These are phyloP conservation scores for Herpailurus yagouaroundi DNA, from an alignment of 2,113 vertebrate species.

Conservation along the genomic window DNA sequence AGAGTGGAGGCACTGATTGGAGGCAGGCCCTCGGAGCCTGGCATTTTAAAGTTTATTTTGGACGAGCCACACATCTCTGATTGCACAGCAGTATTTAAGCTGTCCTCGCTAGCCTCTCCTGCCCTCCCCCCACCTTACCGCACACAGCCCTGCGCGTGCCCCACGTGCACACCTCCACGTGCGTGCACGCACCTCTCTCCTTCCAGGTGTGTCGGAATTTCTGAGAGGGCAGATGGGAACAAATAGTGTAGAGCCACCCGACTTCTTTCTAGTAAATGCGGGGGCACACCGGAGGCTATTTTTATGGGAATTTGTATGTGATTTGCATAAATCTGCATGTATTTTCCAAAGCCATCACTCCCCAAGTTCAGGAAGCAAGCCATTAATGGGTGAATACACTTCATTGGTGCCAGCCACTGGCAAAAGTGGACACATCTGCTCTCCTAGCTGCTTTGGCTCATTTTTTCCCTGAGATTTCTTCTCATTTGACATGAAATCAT, in stretches of 20 bases:
- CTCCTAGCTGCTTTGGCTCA: not conserved
- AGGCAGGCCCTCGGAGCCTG: not conserved
- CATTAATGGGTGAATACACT: not conserved
- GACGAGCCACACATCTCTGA: not conserved
- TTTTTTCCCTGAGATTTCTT: not conserved
- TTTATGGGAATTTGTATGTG: slow-evolving; percentile 1
- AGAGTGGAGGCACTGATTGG: not conserved
- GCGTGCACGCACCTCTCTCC: too few species aligned
- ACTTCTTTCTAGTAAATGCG: slow-evolving; percentile 52
- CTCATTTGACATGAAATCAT: not conserved
- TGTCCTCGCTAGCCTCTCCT: not conserved
- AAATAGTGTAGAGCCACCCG: not conserved
- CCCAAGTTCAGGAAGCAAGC: not conserved
- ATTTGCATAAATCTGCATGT: slow-evolving; percentile 69
- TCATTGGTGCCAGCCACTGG: not conserved
- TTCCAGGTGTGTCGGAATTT: slow-evolving; percentile 24
- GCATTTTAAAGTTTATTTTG: not conserved
- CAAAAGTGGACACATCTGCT: not conserved
- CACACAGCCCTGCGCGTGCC: not conserved
- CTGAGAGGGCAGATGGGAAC: not conserved
- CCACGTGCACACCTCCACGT: accelerated
- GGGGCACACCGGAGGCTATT: slow-evolving; percentile 7
- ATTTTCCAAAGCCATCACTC: not conserved
- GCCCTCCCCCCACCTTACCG: accelerated
- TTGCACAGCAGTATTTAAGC: not conserved